Conservation (phyloP, 2,888 invertebrate genomes). For the Agriopis marginaria region DNA sequence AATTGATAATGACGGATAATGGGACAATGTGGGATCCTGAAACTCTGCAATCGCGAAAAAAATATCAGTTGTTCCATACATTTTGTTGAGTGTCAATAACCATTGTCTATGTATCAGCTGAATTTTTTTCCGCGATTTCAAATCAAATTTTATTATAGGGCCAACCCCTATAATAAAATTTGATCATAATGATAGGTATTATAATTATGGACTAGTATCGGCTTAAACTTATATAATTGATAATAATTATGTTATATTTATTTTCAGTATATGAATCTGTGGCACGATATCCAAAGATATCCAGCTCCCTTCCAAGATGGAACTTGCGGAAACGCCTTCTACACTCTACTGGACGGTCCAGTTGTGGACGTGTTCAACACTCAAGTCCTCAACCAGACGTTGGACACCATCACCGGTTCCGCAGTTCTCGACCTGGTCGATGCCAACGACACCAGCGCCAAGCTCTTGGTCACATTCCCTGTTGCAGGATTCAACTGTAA, state of each 20-base stretch:
- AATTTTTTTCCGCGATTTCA: too few species aligned
- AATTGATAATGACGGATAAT: too few species aligned
- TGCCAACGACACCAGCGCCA: constrained; percentile 84
- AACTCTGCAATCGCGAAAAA: too few species aligned
- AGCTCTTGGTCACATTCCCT: constrained; percentile 87
- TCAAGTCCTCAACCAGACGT: constrained; percentile 60
- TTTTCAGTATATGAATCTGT: constrained; percentile 64
- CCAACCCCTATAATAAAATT: too few species aligned
- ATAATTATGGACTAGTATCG: too few species aligned
- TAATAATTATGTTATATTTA: background rate
- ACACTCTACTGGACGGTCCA: constrained; percentile 49
- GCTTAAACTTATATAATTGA: too few species aligned
- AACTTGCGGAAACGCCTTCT: constrained; percentile 64
- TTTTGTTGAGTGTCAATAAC: too few species aligned
- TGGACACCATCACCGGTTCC: constrained; percentile 61
- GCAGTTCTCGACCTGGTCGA: constrained; percentile 56
- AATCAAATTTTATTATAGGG: too few species aligned
- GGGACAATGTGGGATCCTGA: too few species aligned
- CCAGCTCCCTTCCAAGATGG: constrained; percentile 64
- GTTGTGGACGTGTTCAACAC: constrained; percentile 57
- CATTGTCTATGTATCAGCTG: too few species aligned
- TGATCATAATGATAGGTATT: too few species aligned
- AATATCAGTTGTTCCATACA: too few species aligned
- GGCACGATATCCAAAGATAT: constrained; percentile 68
- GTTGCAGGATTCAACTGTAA: constrained; percentile 68